phyloP scores from a whole-genome alignment of 1,140 invertebrate genomes.

The Drosophila pandora region DNA sequence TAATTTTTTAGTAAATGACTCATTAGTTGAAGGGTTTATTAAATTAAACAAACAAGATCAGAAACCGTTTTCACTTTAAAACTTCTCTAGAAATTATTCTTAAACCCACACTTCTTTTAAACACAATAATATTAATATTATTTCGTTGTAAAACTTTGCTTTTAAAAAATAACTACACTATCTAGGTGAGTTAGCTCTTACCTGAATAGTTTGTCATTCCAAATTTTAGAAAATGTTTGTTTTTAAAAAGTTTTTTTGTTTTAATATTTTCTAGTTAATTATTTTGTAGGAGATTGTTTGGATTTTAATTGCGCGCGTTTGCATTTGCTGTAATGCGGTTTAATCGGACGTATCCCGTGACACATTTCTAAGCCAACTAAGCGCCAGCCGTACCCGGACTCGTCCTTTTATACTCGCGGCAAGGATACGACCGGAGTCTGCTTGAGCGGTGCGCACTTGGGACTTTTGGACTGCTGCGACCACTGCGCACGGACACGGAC shows the following conservation, averaged over 20 bases:
- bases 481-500: conserved; percentile 65
- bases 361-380: conserved; percentile 72
- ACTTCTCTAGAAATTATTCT: not conserved
- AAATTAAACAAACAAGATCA: not conserved
- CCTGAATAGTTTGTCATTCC: not conserved
- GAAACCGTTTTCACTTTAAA: not conserved
- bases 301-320: conserved; percentile 24
- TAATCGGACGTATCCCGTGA: conserved; percentile 52
- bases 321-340: conserved; percentile 11
- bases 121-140: too few relatives aligned
- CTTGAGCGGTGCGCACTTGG: conserved; percentile 55
- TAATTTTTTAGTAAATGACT: not conserved
- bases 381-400: conserved; percentile 34
- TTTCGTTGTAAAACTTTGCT: too few relatives aligned
- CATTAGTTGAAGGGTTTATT: not conserved
- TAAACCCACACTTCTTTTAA: not conserved
- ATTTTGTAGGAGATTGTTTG: not conserved
- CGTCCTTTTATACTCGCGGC: conserved; percentile 65
- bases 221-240: not conserved
- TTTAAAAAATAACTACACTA: not conserved
- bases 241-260: not conserved
- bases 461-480: conserved; percentile 16
- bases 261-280: not conserved
- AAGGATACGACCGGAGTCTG: conserved; percentile 6
- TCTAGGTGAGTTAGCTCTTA: not conserved